These are phyloP conservation scores for Zaprionus obscuricornis DNA, from an alignment of 2,888 invertebrate species.

Conservation along the genomic window DNA sequence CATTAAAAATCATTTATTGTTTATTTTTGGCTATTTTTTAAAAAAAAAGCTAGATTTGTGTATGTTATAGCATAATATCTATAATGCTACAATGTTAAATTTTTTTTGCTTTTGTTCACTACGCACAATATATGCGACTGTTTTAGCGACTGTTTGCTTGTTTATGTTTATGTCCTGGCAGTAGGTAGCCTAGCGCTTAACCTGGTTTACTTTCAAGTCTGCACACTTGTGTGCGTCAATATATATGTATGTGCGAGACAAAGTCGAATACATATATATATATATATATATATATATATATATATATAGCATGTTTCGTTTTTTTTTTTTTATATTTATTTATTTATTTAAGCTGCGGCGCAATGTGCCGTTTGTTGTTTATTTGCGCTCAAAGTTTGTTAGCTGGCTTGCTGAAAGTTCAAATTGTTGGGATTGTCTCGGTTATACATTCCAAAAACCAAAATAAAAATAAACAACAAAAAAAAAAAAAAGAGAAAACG, in stretches of 20 bases:
- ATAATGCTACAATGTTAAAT: no score
- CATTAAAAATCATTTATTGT: no score
- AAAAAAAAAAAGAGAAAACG: slow-evolving; percentile 9
- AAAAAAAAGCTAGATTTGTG: no score
- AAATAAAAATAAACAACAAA: background rate
- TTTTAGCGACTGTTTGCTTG: background rate
- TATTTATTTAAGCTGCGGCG: slow-evolving; percentile 40
- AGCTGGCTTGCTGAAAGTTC: slow-evolving; percentile 33
- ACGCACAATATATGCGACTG: no score
- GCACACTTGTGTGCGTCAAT: slow-evolving; percentile 18
- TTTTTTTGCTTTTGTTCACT: no score
- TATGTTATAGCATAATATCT: no score
- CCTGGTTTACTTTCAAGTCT: slow-evolving; percentile 49
- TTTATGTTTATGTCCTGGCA: background rate
- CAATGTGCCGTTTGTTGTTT: slow-evolving; percentile 47
- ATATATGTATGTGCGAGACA: no score
- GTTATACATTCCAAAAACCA: slow-evolving; percentile 11
- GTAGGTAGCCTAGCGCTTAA: slow-evolving; percentile 34
- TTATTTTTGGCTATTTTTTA: no score
- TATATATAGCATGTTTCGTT: no score
- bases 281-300: slow-evolving; percentile 4
- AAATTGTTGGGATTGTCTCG: slow-evolving; percentile 43
- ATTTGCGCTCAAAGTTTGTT: slow-evolving; percentile 48
- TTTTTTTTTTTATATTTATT: slow-evolving; percentile 4
- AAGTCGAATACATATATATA: background rate